Base-by-base conservation (phyloP, 1,140 invertebrate species). In the Sarcophaga peregrina region DNA sequence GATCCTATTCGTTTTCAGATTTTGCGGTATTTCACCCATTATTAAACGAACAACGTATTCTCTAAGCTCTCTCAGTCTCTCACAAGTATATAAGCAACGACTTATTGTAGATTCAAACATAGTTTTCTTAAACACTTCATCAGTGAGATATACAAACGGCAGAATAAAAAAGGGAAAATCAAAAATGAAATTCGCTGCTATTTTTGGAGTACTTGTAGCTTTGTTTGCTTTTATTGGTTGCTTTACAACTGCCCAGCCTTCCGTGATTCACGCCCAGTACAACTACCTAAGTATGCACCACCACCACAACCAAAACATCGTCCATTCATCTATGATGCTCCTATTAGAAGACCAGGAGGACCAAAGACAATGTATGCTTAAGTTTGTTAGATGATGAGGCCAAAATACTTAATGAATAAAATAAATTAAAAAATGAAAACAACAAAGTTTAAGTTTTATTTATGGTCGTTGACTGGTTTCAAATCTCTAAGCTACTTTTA, bases 341-440 rank as follows among this genome's bases (percentile, higher is more conserved):
- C 75, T 20, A 78, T 78, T 78, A 78, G 75, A 25, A 50, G 75
- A 10, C 75, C 75, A 78, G 75, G 73, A 11, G 73, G 75, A 9
- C 75, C 47, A 20, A 78, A 52, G 20, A 78, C 75, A 20, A 78
- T 78, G 75, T 78, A 78, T 15, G 75, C 75, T 10, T 78, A 50
- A 52, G 37, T 9, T 72, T 20, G 20, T 72, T 72, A 20, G 75
- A 11, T 78, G 7, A 20, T 45, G 48, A 76, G 9, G 45, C 25
- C 3, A 74, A 74, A 46, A 45, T 25, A 73, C 25, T 73, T 73
- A 73, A 50, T 37, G 10, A 17, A n/a, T 76, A 76, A 8, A n/a
- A 76, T 50, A 47, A 76, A 76, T 48, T 17, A 8, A 48, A 76
- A 68, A 68, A 2, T 68, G 0, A 9, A 62, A 62, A 62, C 15